Evolutionary conservation across 2,888 invertebrate species (phyloP).

Genomic region (Drosophila helvetica): DNA sequence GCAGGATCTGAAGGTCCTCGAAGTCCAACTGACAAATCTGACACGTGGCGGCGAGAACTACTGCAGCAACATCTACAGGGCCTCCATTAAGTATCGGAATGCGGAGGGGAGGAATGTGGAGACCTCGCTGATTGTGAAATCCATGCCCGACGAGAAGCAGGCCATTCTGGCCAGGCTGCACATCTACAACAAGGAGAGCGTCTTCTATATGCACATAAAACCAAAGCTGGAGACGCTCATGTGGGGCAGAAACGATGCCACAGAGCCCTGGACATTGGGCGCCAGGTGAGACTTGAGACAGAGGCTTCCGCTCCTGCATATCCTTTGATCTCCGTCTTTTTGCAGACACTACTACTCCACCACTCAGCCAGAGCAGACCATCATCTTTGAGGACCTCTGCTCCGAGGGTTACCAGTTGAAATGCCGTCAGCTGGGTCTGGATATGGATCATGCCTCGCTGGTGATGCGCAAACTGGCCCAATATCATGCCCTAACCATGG

Average conservation of each 20-base stretch:
- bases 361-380: conserved; percentile 79
- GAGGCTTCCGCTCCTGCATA: background rate
- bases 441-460: conserved; percentile 84
- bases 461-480: conserved; percentile 85
- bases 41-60: conserved; percentile 82
- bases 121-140: conserved; percentile 74
- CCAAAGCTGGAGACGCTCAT: conserved; percentile 84
- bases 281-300: conserved; percentile 66
- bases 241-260: conserved; percentile 74
- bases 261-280: conserved; percentile 76
- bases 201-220: conserved; percentile 83
- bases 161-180: conserved; percentile 83
- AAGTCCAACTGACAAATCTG: conserved; percentile 66
- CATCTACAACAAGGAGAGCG: conserved; percentile 84
- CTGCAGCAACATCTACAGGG: conserved; percentile 82
- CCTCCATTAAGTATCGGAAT: conserved; percentile 66
- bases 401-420: conserved; percentile 85
- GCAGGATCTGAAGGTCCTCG: conserved; percentile 68
- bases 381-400: conserved; percentile 83
- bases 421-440: conserved; percentile 85
- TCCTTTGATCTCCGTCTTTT: too few species aligned
- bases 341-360: conserved; percentile 79
- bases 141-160: conserved; percentile 82
- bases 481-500: conserved; percentile 85
- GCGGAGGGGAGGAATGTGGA: conserved; percentile 46